A percentile compares a stretch with the other conserved stretches of the same genome.
Conservation (phyloP, 2,888 invertebrate genomes). For the Watsonalla binaria region DNA sequence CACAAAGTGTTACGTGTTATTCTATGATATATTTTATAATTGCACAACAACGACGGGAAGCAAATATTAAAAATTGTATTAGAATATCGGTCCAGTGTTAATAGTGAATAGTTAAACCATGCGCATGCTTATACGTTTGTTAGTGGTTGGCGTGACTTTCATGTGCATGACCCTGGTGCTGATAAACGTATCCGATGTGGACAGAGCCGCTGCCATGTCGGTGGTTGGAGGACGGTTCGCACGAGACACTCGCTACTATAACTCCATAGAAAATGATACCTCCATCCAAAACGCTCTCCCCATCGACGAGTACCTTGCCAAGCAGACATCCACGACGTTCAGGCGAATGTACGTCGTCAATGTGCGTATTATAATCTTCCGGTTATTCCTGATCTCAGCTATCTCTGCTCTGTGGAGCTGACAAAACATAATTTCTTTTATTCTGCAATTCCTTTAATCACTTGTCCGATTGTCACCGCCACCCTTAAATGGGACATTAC, state of each 20-base stretch:
- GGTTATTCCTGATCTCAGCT: neutral
- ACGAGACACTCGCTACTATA: conserved; percentile 10
- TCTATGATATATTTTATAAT: too few relatives aligned
- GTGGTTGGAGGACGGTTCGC: conserved; percentile 13
- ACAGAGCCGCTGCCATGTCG: conserved; percentile 5
- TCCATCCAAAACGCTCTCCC: conserved; percentile 1
- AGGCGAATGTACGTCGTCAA: neutral
- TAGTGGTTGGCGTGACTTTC: conserved; percentile 28
- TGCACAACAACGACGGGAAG: too few relatives aligned
- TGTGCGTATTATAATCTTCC: neutral
- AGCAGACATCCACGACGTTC: neutral
- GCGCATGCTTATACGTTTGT: conserved; percentile 40
- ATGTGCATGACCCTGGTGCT: conserved; percentile 32
- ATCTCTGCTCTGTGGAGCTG: too few relatives aligned
- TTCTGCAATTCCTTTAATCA: neutral
- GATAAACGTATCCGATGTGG: conserved; percentile 25
- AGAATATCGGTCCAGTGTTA: neutral
- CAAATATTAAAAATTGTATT: too few relatives aligned
- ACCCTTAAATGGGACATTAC: conserved; percentile 13
- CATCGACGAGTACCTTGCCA: neutral
- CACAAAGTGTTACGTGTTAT: too few relatives aligned
- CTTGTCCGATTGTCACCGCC: neutral
- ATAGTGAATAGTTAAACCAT: conserved; percentile 21
- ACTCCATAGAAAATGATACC: conserved; percentile 1
- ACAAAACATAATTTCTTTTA: too few relatives aligned